A percentile compares a stretch with the other conserved stretches of the same genome.
These are phyloP conservation scores for Ptychobarbus kaznakovi DNA, from an alignment of 2,797 vertebrate species.

Conservation along the genomic window DNA sequence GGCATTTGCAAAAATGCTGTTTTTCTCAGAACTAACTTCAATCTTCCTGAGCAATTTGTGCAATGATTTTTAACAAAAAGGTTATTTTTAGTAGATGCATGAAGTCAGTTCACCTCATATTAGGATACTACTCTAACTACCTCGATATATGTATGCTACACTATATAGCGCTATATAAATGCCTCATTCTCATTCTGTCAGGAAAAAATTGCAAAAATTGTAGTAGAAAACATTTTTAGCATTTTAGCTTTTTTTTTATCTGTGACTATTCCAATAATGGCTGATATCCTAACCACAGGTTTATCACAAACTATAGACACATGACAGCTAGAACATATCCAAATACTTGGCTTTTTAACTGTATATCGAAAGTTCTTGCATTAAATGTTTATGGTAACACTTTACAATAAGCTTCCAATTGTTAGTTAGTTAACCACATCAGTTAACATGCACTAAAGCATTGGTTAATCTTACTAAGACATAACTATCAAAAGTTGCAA, in stretches of 20 bases:
- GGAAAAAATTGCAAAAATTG: not conserved
- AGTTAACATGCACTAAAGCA: not conserved
- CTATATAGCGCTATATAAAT: not conserved
- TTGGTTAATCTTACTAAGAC: not conserved
- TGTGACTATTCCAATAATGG: not conserved
- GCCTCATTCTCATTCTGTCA: not conserved
- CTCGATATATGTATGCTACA: not conserved
- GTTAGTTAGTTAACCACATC: not conserved
- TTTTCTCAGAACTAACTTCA: not conserved
- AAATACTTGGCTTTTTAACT: not conserved
- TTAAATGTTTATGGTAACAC: not conserved
- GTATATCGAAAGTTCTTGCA: not conserved
- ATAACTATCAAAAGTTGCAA: not conserved
- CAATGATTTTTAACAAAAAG: not conserved
- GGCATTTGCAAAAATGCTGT: not conserved
- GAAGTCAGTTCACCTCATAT: not conserved
- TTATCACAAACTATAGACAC: not conserved
- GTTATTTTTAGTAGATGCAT: not conserved
- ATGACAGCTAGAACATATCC: not conserved
- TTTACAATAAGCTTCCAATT: not conserved
- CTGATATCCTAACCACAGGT: not conserved
- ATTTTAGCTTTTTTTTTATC: not conserved
- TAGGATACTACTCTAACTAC: not conserved
- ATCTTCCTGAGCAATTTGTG: not conserved
- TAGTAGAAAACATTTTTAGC: not conserved